Percentiles rank a stretch among this genome's conserved stretches.
These are phyloP conservation scores for Monochamus alternatus DNA, from an alignment of 2,888 invertebrate genomes.

Conservation along the genomic window DNA sequence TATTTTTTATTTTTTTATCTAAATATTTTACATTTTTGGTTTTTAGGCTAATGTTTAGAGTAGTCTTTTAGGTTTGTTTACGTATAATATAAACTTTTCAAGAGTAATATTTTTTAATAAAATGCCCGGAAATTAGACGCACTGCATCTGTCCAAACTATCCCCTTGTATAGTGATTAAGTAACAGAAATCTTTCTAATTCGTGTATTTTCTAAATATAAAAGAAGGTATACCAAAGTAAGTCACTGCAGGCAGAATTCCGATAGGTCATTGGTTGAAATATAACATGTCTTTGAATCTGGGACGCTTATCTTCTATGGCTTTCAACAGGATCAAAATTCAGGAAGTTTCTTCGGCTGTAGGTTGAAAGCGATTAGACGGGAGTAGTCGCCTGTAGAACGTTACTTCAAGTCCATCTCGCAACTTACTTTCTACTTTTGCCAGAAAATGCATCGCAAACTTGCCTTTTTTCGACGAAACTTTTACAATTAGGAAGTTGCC, in stretches of 20 bases:
- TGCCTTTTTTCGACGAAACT: constrained; percentile 28
- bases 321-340: too few relatives aligned
- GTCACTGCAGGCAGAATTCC: too few relatives aligned
- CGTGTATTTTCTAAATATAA: constrained; percentile 1
- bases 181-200: neutral
- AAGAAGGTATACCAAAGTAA: too few relatives aligned
- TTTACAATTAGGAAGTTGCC: constrained; percentile 5
- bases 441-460: too few relatives aligned
- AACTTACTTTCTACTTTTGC: too few relatives aligned
- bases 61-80: too few relatives aligned
- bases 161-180: constrained; percentile 11
- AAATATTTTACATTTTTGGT: constrained; percentile 28
- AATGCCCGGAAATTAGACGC: constrained; percentile 1
- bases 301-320: neutral
- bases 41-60: constrained; percentile 29
- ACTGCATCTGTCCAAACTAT: constrained; percentile 22
- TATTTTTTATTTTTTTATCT: neutral
- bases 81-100: too few relatives aligned
- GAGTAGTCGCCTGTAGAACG: constrained; percentile 6
- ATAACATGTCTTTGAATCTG: neutral
- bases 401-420: constrained; percentile 11
- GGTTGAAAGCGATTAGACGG: constrained; percentile 29
- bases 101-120: constrained; percentile 14
- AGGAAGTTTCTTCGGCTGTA: neutral
- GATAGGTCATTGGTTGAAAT: neutral